Percentiles rank a stretch among this genome's conserved stretches.
Conservation (phyloP, 2,797 vertebrate genomes). For the Sternarchorhynchus goeldii region DNA sequence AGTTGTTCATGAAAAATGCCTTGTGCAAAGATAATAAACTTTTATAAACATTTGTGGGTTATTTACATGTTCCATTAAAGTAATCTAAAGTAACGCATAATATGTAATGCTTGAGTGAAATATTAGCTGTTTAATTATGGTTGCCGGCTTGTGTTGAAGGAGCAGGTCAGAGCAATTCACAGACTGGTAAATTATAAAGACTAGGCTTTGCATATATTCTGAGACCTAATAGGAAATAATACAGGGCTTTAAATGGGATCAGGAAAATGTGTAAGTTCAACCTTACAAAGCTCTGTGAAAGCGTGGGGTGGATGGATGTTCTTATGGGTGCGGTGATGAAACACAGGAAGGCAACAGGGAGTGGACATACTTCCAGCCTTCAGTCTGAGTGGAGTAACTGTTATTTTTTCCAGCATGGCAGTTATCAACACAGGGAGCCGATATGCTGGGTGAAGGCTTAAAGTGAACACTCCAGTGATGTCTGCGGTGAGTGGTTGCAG, state of each 20-base stretch:
- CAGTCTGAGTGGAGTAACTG: constrained; percentile 60
- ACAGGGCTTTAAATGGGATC: constrained; percentile 1
- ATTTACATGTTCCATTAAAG: constrained; percentile 2
- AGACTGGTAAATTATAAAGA: not conserved
- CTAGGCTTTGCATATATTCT: not conserved
- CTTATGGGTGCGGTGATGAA: constrained; percentile 51
- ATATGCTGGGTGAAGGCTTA: not conserved
- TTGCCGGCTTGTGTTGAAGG: not conserved
- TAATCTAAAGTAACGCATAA: not conserved
- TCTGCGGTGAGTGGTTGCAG: constrained; percentile 12
- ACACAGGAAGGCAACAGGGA: constrained; percentile 54
- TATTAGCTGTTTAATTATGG: not conserved
- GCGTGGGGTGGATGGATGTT: constrained; percentile 37
- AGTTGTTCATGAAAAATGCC: not conserved
- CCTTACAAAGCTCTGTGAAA: constrained; percentile 23
- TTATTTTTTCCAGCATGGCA: constrained; percentile 51
- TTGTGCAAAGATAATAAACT: not conserved
- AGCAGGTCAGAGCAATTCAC: not conserved
- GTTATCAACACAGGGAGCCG: constrained; percentile 32
- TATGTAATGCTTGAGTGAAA: not conserved
- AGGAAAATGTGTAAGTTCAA: constrained; percentile 22
- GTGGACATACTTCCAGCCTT: constrained; percentile 44
- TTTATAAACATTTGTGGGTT: not conserved
- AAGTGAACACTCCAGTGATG: not conserved
- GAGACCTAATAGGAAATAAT: constrained; percentile 8